phyloP scores from a whole-genome alignment of 92 coral and sea anemone species.

The Parazoanthus atlanticus region DNA sequence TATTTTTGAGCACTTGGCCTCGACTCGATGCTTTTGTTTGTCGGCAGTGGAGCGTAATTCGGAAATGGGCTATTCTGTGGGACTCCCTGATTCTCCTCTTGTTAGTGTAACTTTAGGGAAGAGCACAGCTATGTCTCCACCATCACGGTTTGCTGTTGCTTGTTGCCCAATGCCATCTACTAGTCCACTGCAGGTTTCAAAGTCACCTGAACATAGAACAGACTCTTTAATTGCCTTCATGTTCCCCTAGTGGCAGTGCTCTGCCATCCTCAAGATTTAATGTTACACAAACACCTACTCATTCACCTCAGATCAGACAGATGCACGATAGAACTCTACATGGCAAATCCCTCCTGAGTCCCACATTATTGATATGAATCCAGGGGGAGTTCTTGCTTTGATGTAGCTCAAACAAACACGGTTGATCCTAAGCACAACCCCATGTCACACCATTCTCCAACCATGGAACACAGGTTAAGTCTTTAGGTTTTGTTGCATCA shows the following conservation, averaged over 20 bases:
- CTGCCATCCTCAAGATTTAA: conserved; percentile 17
- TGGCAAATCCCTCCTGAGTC: not conserved
- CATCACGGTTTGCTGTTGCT: conserved; percentile 27
- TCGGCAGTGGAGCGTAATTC: too few relatives aligned
- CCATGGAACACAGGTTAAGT: not conserved
- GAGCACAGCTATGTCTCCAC: not conserved
- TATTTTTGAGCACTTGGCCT: too few relatives aligned
- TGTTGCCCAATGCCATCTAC: conserved; percentile 19
- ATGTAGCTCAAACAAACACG: not conserved
- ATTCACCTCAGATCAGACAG: not conserved
- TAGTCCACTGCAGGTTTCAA: not conserved
- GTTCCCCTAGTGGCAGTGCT: not conserved
- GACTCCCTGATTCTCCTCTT: conserved; percentile 3
- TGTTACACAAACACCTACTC: not conserved
- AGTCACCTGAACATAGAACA: conserved; percentile 12
- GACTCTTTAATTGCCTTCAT: not conserved
- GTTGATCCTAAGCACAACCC: not conserved
- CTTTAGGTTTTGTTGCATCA: conserved; percentile 1
- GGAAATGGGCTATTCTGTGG: too few relatives aligned
- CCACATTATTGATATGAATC: not conserved
- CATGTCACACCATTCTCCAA: not conserved
- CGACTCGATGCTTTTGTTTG: too few relatives aligned
- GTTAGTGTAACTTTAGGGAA: not conserved
- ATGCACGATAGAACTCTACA: not conserved
- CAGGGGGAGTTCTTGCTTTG: not conserved